Evolutionary conservation across 2,797 vertebrate genomes (phyloP).

Genomic region (Micrastur ruficollis): DNA sequence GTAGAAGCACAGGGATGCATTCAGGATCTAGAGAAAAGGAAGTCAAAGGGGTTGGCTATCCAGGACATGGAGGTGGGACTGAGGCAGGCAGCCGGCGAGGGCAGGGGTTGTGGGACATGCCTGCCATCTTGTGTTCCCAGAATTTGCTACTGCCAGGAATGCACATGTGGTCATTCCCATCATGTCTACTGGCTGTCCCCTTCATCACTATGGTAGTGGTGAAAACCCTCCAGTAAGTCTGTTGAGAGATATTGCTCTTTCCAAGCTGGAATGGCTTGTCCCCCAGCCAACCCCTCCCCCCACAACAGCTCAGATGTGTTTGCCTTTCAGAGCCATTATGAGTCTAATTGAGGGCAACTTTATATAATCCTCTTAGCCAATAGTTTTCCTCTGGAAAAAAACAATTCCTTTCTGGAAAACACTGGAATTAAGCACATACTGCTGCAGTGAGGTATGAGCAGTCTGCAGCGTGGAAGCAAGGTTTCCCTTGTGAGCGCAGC

Average conservation of each 20-base stretch:
- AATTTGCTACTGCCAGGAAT: neutral
- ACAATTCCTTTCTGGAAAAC: neutral
- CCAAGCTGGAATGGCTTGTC: neutral
- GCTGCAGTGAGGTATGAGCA: neutral
- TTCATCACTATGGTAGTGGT: neutral
- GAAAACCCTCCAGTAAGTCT: neutral
- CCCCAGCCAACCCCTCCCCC: neutral
- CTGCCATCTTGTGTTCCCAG: neutral
- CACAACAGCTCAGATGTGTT: neutral
- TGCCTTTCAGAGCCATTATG: neutral
- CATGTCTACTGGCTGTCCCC: neutral
- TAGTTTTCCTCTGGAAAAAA: neutral
- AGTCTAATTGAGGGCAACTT: neutral
- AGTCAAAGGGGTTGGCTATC: neutral
- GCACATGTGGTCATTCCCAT: accelerated
- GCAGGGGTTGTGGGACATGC: neutral
- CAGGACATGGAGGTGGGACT: neutral
- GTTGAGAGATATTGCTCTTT: neutral
- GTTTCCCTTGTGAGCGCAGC: neutral
- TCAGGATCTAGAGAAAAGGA: neutral
- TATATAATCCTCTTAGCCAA: neutral
- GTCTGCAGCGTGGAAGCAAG: neutral
- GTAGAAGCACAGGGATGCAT: neutral
- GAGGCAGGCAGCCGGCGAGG: accelerated
- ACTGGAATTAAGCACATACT: neutral